phyloP scores from a whole-genome alignment of 2,888 invertebrate species.

The Drosophila meridionalis region DNA sequence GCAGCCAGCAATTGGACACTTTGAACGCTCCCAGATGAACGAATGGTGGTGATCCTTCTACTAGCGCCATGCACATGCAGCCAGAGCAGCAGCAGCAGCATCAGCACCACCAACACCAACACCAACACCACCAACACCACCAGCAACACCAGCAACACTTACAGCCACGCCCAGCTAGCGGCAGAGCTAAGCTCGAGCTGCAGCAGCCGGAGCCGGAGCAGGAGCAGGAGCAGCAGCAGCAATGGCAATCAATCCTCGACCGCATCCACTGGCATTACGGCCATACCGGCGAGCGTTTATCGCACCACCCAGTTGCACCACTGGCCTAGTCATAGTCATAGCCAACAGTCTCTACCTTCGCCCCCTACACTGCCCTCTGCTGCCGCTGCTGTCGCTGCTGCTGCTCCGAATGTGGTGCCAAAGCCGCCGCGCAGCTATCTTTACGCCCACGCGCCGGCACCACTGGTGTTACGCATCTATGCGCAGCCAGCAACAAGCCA shows the following conservation, averaged over 20 bases:
- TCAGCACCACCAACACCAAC: constrained; percentile 36
- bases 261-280: constrained; percentile 84
- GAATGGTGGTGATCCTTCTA: constrained; percentile 86
- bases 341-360: constrained; percentile 38
- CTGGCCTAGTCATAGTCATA: constrained; percentile 74
- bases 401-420: constrained; percentile 78
- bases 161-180: constrained; percentile 11
- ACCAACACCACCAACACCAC: constrained; percentile 36
- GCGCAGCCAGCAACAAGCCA: constrained; percentile 31
- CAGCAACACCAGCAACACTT: constrained; percentile 37
- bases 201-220: constrained; percentile 59
- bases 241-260: constrained; percentile 78
- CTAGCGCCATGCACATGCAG: constrained; percentile 84
- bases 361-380: constrained; percentile 13
- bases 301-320: constrained; percentile 30
- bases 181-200: constrained; percentile 12
- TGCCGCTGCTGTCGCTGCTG: constrained; percentile 13
- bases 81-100: constrained; percentile 70
- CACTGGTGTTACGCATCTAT: constrained; percentile 63
- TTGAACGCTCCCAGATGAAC: constrained; percentile 83
- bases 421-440: constrained; percentile 81
- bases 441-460: constrained; percentile 21
- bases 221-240: constrained; percentile 39
- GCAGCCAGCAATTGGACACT: constrained; percentile 52
- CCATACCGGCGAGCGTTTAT: constrained; percentile 76